Conservation (phyloP, 2,888 invertebrate species). For the Perizoma affinitatum region DNA sequence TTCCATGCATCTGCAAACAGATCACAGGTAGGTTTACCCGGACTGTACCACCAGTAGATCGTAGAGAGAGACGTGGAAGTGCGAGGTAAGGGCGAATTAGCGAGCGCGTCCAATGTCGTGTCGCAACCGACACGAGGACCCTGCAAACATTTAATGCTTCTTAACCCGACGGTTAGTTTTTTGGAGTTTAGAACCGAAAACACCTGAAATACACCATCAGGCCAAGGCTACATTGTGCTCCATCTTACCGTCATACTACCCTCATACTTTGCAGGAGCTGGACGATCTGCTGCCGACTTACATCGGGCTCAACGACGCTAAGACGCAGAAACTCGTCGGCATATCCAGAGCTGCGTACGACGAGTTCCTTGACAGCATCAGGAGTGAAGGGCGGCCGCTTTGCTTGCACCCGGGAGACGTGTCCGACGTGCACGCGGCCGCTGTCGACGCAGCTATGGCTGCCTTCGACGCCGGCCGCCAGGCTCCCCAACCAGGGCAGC, state of each 20-base stretch:
- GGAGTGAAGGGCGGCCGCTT: constrained; percentile 22
- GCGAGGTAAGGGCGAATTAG: too few relatives aligned
- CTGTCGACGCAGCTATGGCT: constrained; percentile 24
- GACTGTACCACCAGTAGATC: too few relatives aligned
- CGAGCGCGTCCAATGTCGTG: too few relatives aligned
- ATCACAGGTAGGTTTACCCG: too few relatives aligned
- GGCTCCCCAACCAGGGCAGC: constrained; percentile 12
- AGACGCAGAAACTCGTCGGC: constrained; percentile 37
- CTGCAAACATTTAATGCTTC: too few relatives aligned
- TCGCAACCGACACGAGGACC: too few relatives aligned
- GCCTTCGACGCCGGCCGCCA: constrained; percentile 30
- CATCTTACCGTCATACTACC: neutral
- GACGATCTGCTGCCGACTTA: constrained; percentile 38
- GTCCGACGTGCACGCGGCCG: constrained; percentile 29
- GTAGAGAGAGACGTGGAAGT: too few relatives aligned
- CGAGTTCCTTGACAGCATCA: constrained; percentile 13
- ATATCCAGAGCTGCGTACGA: constrained; percentile 42
- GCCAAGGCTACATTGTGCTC: too few relatives aligned
- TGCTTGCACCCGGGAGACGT: constrained; percentile 38
- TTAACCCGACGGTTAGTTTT: too few relatives aligned
- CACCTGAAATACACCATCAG: too few relatives aligned
- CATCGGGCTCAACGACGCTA: constrained; percentile 44
- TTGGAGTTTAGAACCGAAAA: too few relatives aligned
- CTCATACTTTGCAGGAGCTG: constrained; percentile 41
- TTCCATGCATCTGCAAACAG: too few relatives aligned